These are phyloP conservation scores for Notechis scutatus DNA, from an alignment of 2,113 vertebrate species.

Conservation along the genomic window DNA sequence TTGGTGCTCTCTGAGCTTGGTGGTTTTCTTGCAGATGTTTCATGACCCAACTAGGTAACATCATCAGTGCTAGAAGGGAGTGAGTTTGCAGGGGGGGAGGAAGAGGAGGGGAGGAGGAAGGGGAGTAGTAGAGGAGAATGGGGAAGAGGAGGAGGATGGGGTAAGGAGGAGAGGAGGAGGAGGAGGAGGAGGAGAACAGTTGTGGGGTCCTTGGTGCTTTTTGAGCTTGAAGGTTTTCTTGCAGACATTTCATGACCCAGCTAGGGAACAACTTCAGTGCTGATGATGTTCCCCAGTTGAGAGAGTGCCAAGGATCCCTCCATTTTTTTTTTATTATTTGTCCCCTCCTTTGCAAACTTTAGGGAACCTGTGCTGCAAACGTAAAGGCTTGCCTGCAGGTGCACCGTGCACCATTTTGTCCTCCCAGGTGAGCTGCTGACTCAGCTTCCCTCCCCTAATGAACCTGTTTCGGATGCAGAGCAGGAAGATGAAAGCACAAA, in stretches of 20 bases:
- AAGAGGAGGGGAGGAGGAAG: too few relatives aligned
- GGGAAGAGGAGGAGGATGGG: too few relatives aligned
- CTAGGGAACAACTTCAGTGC: not conserved
- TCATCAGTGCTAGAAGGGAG: too few relatives aligned
- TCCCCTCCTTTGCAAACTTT: not conserved
- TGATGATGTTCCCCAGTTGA: not conserved
- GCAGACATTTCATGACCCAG: not conserved
- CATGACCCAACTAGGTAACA: too few relatives aligned
- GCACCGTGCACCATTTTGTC: rapidly evolving
- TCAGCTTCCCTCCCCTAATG: not conserved
- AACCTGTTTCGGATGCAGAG: not conserved
- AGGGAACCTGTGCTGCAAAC: not conserved
- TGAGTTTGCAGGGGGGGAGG: too few relatives aligned
- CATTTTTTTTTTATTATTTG: not conserved
- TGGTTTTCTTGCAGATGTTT: too few relatives aligned
- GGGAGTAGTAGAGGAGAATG: too few relatives aligned
- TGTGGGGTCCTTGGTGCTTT: not conserved
- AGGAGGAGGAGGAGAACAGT: too few relatives aligned
- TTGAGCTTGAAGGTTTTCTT: not conserved
- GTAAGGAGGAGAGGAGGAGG: too few relatives aligned
- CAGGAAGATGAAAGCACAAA: too few relatives aligned
- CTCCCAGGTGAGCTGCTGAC: not conserved
- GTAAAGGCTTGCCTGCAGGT: not conserved
- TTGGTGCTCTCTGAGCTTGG: too few relatives aligned
- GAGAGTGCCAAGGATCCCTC: not conserved